Evolutionary conservation across 2,888 invertebrate genomes (phyloP).

Genomic region (Drosophila barbarae): DNA sequence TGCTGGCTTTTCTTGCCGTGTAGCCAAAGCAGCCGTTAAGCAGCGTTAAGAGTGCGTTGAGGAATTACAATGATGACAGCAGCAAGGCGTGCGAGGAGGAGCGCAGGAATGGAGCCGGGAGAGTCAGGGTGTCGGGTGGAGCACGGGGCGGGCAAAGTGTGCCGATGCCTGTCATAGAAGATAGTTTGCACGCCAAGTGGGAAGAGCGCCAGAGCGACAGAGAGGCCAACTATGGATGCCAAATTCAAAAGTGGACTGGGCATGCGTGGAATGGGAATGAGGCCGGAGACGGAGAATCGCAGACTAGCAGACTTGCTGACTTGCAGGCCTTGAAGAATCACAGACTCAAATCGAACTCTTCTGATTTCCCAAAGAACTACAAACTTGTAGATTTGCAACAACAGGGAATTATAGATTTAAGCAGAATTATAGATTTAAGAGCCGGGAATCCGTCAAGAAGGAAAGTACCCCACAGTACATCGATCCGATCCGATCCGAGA

Average conservation of each 20-base stretch:
- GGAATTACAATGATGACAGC: conserved; percentile 66
- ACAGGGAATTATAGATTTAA: neutral
- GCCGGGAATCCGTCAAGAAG: too few species aligned
- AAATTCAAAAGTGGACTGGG: conserved; percentile 71
- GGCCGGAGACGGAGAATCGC: conserved; percentile 6
- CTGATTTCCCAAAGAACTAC: neutral
- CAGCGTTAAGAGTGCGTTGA: conserved; percentile 55
- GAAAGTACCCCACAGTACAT: too few species aligned
- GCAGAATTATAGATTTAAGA: too few species aligned
- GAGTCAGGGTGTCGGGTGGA: neutral
- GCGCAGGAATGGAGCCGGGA: conserved; percentile 1
- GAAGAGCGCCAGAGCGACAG: conserved; percentile 41
- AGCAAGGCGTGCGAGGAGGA: conserved; percentile 12
- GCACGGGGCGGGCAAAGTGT: conserved; percentile 44
- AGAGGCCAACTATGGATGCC: conserved; percentile 59
- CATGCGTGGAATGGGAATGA: conserved; percentile 63
- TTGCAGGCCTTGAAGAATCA: neutral
- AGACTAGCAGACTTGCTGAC: neutral
- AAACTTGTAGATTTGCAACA: neutral
- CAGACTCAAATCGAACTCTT: neutral
- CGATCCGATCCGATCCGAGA: neutral
- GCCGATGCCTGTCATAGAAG: conserved; percentile 70
- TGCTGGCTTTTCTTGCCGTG: neutral
- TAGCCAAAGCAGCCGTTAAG: conserved; percentile 3
- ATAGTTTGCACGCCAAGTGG: conserved; percentile 74